Conservation (phyloP, 2,113 vertebrate species). For the Macquaria australasica region DNA sequence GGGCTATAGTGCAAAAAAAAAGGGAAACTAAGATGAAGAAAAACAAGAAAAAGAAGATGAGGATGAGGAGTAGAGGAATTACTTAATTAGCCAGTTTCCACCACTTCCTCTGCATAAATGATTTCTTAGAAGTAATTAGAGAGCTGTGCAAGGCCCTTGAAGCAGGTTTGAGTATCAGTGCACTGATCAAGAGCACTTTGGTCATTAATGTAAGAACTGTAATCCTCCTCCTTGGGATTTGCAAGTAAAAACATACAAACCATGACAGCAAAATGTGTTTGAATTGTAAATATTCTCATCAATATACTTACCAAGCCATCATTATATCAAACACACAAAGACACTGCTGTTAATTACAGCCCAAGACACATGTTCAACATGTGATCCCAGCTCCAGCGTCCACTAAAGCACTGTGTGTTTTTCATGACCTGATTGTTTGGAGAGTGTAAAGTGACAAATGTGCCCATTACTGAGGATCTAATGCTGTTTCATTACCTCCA, state of each 20-base stretch:
- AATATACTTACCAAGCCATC: not conserved
- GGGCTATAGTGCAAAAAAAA: not conserved
- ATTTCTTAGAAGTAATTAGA: not conserved
- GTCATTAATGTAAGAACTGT: not conserved
- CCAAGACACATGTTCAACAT: not conserved
- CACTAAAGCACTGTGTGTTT: not conserved
- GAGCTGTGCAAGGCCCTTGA: not conserved
- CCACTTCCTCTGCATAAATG: not conserved
- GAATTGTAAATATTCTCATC: not conserved
- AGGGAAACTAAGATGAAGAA: not conserved
- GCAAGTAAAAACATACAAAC: not conserved
- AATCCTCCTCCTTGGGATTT: not conserved
- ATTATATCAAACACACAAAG: not conserved
- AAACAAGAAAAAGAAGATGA: not conserved
- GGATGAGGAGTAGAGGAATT: not conserved
- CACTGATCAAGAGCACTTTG: not conserved
- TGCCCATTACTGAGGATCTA: slow-evolving; percentile 30
- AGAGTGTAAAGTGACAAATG: slow-evolving; percentile 46
- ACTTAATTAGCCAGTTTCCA: slow-evolving; percentile 7
- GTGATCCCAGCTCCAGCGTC: slow-evolving; percentile 5
- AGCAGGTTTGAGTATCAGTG: not conserved
- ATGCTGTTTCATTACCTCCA: slow-evolving; percentile 50
- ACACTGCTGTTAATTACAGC: not conserved
- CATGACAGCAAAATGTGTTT: not conserved
- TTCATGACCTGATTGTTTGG: slow-evolving; percentile 14